Evolutionary conservation across 1,140 invertebrate species (phyloP).

Genomic region (Polypedilum pembai): DNA sequence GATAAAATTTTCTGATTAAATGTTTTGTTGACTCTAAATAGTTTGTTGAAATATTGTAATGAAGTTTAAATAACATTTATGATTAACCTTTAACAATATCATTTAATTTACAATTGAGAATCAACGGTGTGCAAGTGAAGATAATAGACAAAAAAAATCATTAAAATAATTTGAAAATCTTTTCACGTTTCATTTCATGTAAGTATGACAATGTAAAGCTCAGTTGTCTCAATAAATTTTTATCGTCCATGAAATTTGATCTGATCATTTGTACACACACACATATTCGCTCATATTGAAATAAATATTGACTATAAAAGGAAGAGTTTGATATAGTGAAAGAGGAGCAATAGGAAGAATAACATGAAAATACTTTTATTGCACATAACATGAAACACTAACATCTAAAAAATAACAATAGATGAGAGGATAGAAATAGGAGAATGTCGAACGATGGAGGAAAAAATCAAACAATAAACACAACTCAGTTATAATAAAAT

Average conservation of each 20-base stretch:
- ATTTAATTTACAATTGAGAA: no score
- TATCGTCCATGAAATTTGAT: constrained; percentile 1
- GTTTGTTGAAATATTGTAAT: no score
- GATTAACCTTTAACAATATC: no score
- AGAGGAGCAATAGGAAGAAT: not conserved
- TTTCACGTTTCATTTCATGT: not conserved
- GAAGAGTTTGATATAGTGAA: not conserved
- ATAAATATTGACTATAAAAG: not conserved
- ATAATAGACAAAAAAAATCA: no score
- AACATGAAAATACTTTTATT: constrained; percentile 19
- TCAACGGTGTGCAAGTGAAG: no score
- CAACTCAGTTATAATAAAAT: constrained; percentile 19
- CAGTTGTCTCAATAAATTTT: not conserved
- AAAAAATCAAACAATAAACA: constrained; percentile 13
- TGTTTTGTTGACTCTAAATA: no score
- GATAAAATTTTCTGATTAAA: no score
- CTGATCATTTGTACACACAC: constrained; percentile 10
- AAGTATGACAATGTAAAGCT: no score
- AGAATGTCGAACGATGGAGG: not conserved
- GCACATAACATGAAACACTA: not conserved
- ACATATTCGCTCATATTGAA: not conserved
- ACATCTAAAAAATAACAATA: not conserved
- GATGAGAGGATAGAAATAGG: not conserved
- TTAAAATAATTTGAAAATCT: not conserved
- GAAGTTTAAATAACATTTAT: no score